These are phyloP conservation scores for Alces alces DNA, from an alignment of 2,113 vertebrate species.

Conservation along the genomic window DNA sequence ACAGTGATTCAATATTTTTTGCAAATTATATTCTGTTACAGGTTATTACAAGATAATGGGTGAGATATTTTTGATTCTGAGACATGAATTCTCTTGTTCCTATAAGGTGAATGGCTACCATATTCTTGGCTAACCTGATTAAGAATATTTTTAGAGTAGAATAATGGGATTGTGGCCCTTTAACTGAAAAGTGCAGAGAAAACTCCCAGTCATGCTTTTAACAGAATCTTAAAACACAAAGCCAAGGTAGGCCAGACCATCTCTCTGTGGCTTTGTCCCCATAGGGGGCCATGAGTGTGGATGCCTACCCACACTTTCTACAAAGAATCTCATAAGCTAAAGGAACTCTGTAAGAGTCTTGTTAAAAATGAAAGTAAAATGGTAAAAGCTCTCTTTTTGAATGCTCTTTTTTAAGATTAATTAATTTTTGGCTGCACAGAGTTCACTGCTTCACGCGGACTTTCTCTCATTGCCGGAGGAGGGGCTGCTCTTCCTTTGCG, in stretches of 20 bases:
- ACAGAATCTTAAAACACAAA: not conserved
- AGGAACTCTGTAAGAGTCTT: not conserved
- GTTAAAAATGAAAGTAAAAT: not conserved
- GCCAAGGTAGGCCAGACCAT: not conserved
- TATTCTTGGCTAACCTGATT: not conserved
- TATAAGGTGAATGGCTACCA: not conserved
- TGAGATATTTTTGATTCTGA: not conserved
- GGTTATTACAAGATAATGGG: not conserved
- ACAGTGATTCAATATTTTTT: not conserved
- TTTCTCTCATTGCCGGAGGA: rapidly evolving
- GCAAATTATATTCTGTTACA: not conserved
- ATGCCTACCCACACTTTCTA: not conserved
- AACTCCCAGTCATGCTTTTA: not conserved
- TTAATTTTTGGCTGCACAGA: not conserved
- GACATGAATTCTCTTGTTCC: not conserved
- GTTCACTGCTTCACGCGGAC: not conserved
- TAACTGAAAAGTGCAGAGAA: not conserved
- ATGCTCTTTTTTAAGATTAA: not conserved
- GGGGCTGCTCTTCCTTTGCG: not conserved
- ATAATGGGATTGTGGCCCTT: not conserved
- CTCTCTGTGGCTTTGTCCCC: not conserved
- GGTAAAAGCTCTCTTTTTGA: not conserved
- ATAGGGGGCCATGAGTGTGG: not conserved
- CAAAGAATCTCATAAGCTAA: not conserved
- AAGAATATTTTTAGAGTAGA: not conserved